These are phyloP conservation scores for Drosophila nebulosa DNA, from an alignment of 1,140 invertebrate genomes.

Conservation along the genomic window DNA sequence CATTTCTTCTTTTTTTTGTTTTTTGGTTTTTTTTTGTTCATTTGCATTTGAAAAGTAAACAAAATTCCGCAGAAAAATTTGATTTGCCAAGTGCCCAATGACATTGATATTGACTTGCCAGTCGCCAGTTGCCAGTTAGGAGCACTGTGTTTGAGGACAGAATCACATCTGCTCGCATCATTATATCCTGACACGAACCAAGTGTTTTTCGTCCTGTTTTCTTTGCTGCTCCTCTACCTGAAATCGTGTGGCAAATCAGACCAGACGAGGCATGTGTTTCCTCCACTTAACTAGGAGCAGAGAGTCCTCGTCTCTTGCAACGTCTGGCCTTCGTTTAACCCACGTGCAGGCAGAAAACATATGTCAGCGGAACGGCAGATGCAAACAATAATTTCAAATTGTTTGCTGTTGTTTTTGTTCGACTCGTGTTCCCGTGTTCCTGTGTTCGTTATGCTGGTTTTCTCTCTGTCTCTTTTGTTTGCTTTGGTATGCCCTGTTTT, in stretches of 20 bases:
- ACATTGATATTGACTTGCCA: neutral
- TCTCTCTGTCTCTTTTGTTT: constrained; percentile 39
- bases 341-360: constrained; percentile 42
- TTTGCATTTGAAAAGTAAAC: constrained; percentile 35
- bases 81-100: neutral
- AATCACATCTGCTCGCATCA: constrained; percentile 24
- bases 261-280: constrained; percentile 17
- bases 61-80: constrained; percentile 10
- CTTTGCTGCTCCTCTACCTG: constrained; percentile 17
- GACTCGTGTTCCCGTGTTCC: constrained; percentile 15
- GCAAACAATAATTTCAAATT: constrained; percentile 34
- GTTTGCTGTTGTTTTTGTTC: constrained; percentile 16
- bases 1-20: neutral
- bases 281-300: constrained; percentile 21
- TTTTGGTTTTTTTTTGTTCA: neutral
- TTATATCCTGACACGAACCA: constrained; percentile 38
- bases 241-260: constrained; percentile 4
- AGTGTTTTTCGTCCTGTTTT: constrained; percentile 9
- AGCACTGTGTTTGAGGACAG: neutral
- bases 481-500: constrained; percentile 30
- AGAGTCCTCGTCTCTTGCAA: neutral
- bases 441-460: constrained; percentile 14
- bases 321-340: constrained; percentile 27
- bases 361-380: constrained; percentile 41
- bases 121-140: neutral